A percentile compares a stretch with the other conserved stretches of the same genome.
These are phyloP conservation scores for Eupithecia vulgata DNA, from an alignment of 2,888 invertebrate genomes.

Conservation along the genomic window DNA sequence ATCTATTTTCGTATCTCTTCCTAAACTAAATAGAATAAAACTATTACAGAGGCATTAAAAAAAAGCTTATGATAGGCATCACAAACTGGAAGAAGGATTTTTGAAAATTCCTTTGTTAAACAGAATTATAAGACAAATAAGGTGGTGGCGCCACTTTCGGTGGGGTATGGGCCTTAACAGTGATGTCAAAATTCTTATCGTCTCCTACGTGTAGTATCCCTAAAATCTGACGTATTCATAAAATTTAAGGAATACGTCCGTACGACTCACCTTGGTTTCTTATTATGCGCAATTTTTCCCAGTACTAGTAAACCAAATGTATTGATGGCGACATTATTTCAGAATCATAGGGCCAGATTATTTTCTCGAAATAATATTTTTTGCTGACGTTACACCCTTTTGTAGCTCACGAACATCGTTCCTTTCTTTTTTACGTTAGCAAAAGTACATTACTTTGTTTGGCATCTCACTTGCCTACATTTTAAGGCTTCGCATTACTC, in stretches of 20 bases:
- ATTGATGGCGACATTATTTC: not conserved
- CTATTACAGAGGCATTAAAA: too few relatives aligned
- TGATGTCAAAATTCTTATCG: not conserved
- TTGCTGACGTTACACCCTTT: constrained; percentile 29
- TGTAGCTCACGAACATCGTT: constrained; percentile 44
- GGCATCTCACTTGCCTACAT: constrained; percentile 45
- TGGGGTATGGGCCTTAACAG: too few relatives aligned
- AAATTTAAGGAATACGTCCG: too few relatives aligned
- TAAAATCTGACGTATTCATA: too few relatives aligned
- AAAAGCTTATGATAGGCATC: too few relatives aligned
- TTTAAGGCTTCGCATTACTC: constrained; percentile 35
- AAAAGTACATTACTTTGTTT: constrained; percentile 43
- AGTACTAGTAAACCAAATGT: not conserved
- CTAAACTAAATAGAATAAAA: too few relatives aligned
- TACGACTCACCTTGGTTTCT: not conserved
- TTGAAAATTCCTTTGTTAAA: too few relatives aligned
- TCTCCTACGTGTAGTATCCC: not conserved
- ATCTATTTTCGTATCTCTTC: too few relatives aligned
- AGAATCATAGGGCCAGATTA: not conserved
- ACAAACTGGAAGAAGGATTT: too few relatives aligned
- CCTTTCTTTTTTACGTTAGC: constrained; percentile 45
- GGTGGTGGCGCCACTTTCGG: too few relatives aligned
- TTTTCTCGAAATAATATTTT: not conserved
- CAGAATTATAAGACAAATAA: too few relatives aligned
- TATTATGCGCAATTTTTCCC: not conserved